phyloP scores from a whole-genome alignment of 2,797 vertebrate genomes.

The Galago senegalensis region DNA sequence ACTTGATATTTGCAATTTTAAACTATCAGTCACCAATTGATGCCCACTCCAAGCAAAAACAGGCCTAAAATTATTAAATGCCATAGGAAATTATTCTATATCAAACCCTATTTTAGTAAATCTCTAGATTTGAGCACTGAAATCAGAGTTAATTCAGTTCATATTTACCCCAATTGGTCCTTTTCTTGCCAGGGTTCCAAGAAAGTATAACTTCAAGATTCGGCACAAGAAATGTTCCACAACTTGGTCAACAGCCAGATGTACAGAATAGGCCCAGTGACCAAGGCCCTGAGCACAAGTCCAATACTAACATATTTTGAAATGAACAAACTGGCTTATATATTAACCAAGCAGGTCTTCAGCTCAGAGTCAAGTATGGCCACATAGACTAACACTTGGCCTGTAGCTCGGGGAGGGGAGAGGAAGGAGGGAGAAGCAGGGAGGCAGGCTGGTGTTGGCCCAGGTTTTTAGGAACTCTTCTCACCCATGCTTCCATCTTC shows the following conservation, averaged over 20 bases:
- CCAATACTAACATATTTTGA: conserved; percentile 40
- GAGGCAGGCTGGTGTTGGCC: no score
- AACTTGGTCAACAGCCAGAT: conserved; percentile 45
- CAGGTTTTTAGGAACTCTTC: not conserved
- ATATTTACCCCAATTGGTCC: not conserved
- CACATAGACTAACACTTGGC: not conserved
- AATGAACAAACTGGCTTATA: conserved; percentile 40
- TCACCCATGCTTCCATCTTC: not conserved
- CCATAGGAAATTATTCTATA: not conserved
- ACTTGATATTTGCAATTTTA: not conserved
- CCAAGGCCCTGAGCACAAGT: not conserved
- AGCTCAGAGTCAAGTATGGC: conserved; percentile 19
- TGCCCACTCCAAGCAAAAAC: not conserved
- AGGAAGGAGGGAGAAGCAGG: not conserved
- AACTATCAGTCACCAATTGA: conserved; percentile 9
- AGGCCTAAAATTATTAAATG: not conserved
- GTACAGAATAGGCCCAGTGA: not conserved
- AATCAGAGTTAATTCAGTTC: conserved; percentile 39
- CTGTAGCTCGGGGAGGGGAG: not conserved
- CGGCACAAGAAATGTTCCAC: conserved; percentile 8
- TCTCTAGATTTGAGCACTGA: not conserved
- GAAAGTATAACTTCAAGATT: conserved; percentile 57
- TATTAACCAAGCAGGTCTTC: conserved; percentile 37
- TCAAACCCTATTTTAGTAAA: conserved; percentile 37
- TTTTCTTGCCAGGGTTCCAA: conserved; percentile 51